Evolutionary conservation across 2,797 vertebrate genomes (phyloP).

Genomic region (Coregonus sp.): DNA sequence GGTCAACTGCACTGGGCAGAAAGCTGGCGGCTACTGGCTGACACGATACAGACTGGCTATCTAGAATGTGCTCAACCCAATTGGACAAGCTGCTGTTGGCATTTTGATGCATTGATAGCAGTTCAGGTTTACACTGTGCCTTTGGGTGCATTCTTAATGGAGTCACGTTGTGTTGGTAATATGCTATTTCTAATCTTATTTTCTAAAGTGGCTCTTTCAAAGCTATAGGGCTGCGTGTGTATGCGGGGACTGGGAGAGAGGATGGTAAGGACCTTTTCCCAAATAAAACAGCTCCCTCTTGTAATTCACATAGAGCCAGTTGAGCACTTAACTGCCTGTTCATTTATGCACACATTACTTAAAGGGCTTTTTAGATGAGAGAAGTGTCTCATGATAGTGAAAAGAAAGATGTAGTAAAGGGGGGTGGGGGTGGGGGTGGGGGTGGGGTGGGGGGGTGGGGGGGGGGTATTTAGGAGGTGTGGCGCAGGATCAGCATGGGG

Average conservation of each 20-base stretch:
- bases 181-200: conserved; percentile 56
- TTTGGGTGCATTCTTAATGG: conserved; percentile 48
- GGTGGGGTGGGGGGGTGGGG: conserved; percentile 11
- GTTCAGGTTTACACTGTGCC: conserved; percentile 46
- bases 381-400: conserved; percentile 37
- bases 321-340: conserved; percentile 42
- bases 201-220: conserved; percentile 55
- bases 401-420: conserved; percentile 30
- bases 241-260: conserved; percentile 23
- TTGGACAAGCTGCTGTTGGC: conserved; percentile 46
- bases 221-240: conserved; percentile 43
- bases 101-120: conserved; percentile 29
- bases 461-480: conserved; percentile 42
- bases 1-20: conserved; percentile 6
- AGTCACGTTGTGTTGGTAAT: conserved; percentile 51
- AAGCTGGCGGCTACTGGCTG: conserved; percentile 1
- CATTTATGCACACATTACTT: conserved; percentile 46
- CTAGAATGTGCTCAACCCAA: conserved; percentile 38
- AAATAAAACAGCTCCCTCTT: conserved; percentile 9
- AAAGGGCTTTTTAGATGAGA: conserved; percentile 31
- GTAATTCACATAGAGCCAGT: conserved; percentile 41
- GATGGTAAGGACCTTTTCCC: not conserved
- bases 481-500: conserved; percentile 53
- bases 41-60: conserved; percentile 24
- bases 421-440: conserved; percentile 5